Conservation (phyloP, 1,140 invertebrate genomes). For the Holcopasites calliopsidis region DNA sequence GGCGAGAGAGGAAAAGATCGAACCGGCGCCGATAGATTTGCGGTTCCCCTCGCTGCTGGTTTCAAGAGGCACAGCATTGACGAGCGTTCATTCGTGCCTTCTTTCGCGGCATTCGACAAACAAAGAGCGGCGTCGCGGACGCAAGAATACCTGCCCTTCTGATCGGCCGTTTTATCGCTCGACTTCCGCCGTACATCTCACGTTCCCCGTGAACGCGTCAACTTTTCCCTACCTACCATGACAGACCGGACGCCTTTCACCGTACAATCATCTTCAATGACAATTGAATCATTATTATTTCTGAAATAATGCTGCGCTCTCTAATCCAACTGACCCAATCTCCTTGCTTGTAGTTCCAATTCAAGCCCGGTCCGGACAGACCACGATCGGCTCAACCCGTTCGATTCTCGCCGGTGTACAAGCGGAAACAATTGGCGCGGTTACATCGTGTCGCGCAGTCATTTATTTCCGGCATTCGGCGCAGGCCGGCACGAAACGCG, state of each 20-base stretch:
- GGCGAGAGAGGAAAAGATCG: not conserved
- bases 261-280: too few species aligned
- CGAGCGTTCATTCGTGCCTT: not conserved
- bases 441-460: constrained; percentile 51
- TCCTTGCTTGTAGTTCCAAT: constrained; percentile 18
- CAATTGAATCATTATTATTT: too few species aligned
- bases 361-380: not conserved
- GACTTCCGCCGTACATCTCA: constrained; percentile 13
- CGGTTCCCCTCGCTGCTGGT: not conserved
- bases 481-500: constrained; percentile 23
- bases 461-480: constrained; percentile 52
- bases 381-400: too few species aligned
- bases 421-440: constrained; percentile 46
- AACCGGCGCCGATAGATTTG: constrained; percentile 18
- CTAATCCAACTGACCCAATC: not conserved
- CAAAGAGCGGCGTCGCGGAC: not conserved
- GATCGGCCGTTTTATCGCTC: constrained; percentile 19
- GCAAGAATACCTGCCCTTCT: not conserved
- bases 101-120: constrained; percentile 1
- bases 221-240: not conserved
- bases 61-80: not conserved
- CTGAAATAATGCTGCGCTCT: too few species aligned
- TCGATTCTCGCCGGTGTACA: constrained; percentile 23
- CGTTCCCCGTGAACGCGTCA: constrained; percentile 8
- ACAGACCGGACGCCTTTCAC: not conserved